phyloP scores from a whole-genome alignment of 2,888 invertebrate species.

The Apamea anceps region DNA sequence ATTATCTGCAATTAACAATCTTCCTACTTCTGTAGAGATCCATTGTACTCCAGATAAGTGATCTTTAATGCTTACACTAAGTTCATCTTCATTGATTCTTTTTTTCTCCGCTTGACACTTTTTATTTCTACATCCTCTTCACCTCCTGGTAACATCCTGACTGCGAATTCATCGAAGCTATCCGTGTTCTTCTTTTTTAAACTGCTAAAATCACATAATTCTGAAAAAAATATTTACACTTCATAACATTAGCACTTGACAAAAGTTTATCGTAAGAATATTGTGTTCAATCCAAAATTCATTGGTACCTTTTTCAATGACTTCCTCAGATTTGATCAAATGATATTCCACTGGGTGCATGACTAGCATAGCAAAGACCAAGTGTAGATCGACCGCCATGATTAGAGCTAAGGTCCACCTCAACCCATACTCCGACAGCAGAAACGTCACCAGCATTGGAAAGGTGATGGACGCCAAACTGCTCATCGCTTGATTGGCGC shows the following conservation, averaged over 20 bases:
- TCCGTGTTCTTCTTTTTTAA: slow-evolving; percentile 70
- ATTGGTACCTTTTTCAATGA: slow-evolving; percentile 64
- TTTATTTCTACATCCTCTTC: slow-evolving; percentile 75
- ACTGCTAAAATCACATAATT: slow-evolving; percentile 43
- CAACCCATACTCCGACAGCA: slow-evolving; percentile 92
- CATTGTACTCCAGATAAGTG: not conserved
- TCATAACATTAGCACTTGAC: not conserved
- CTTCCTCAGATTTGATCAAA: slow-evolving; percentile 79
- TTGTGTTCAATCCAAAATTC: not conserved
- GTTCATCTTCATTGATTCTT: slow-evolving; percentile 84
- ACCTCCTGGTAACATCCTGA: slow-evolving; percentile 85
- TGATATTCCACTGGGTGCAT: slow-evolving; percentile 95
- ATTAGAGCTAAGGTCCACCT: slow-evolving; percentile 92
- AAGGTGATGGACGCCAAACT: slow-evolving; percentile 92
- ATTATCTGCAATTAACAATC: slow-evolving; percentile 6
- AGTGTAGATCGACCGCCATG: slow-evolving; percentile 92
- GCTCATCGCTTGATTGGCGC: slow-evolving; percentile 93
- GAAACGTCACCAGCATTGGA: slow-evolving; percentile 91
- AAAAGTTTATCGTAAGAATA: not conserved
- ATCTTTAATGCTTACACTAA: slow-evolving; percentile 80
- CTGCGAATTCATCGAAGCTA: slow-evolving; percentile 78
- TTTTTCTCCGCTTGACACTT: slow-evolving; percentile 67
- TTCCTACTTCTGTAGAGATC: not conserved
- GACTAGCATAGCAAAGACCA: slow-evolving; percentile 92
- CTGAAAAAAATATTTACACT: slow-evolving; percentile 32